These are phyloP conservation scores for Pilophorus perplexus DNA, from an alignment of 2,888 invertebrate genomes.

Conservation along the genomic window DNA sequence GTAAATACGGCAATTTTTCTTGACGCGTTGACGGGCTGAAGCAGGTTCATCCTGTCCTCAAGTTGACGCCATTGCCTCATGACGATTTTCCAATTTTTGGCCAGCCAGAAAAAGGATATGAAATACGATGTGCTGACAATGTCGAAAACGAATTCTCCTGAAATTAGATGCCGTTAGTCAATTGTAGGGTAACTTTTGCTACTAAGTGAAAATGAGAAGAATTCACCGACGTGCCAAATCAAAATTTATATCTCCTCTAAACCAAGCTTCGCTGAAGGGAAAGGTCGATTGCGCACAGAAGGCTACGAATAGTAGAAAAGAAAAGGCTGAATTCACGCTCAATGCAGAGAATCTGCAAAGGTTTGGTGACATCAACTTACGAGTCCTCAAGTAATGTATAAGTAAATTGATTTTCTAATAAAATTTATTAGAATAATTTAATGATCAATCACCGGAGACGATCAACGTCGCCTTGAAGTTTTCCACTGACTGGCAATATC, in stretches of 20 bases:
- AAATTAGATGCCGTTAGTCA: neutral
- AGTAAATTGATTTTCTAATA: too few species aligned
- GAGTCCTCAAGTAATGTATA: too few species aligned
- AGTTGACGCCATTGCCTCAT: slow-evolving; percentile 51
- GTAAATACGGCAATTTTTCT: slow-evolving; percentile 50
- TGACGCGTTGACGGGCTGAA: slow-evolving; percentile 50
- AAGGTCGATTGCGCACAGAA: neutral
- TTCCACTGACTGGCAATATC: slow-evolving; percentile 57
- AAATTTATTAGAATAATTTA: too few species aligned
- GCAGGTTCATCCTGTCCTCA: slow-evolving; percentile 51
- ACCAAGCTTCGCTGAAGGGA: slow-evolving; percentile 4
- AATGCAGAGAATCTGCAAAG: slow-evolving; percentile 5
- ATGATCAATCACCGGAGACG: slow-evolving; percentile 51
- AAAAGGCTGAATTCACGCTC: slow-evolving; percentile 17
- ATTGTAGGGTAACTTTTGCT: neutral
- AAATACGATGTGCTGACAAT: slow-evolving; percentile 57
- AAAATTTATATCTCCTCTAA: neutral
- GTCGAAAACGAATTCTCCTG: slow-evolving; percentile 58
- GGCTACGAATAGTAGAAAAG: neutral
- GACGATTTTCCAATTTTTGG: slow-evolving; percentile 57
- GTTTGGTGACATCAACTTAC: too few species aligned
- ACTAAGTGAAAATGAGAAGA: neutral
- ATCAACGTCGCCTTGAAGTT: slow-evolving; percentile 54
- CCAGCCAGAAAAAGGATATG: slow-evolving; percentile 57
- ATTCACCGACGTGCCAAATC: slow-evolving; percentile 7